Base-by-base conservation (phyloP, 1,140 invertebrate genomes). In the Bathynomus jamesi region DNA sequence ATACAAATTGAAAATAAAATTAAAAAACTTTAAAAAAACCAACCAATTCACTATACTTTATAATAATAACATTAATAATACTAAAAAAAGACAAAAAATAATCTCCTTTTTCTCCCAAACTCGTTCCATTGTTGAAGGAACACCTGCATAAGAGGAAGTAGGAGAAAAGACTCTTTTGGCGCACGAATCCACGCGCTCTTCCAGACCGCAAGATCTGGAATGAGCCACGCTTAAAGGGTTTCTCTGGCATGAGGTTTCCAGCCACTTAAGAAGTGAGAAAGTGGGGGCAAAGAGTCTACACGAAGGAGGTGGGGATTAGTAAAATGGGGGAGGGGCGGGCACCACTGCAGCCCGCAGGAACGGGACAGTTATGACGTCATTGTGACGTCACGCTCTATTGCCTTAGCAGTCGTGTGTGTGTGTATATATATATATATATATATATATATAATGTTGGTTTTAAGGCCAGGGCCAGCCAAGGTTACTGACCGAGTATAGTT, bases 221-320 rank as follows among this genome's bases (percentile, higher is more conserved):
- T 53, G 40, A 53, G 40, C 40, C 40, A 53, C 40, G 40, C 40
- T 53, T 53, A 53, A 53, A 53, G 40, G 2, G 21, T 17, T 53
- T 11, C 40, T 53, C n/a, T 11, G 40, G 40, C 40, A 53, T 53
- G 40, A 53, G 2, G 40, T 53, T 53, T 53, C 40, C 40, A 53
- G 40, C 40, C 40, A 53, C 40, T 53, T 53, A 53, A 53, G 40
- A 53, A 53, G 40, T 53, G 40, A 53, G 40, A 53, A 53, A 53
- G 40, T 53, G 40, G 11, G 40, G 21, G 40, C 40, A 21, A 53
- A 53, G 40, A n/a, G n/a, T 11, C 40, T 53, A 53, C 40, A 53
- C 40, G 21, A 53, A 53, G 21, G 40, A 53, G 40, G 40, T 53
- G 40, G 40, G 40, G 21, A 11, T 53, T 21, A 53, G 40, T 3